phyloP scores from a whole-genome alignment of 2,888 invertebrate species.

The Resseliella maxima region DNA sequence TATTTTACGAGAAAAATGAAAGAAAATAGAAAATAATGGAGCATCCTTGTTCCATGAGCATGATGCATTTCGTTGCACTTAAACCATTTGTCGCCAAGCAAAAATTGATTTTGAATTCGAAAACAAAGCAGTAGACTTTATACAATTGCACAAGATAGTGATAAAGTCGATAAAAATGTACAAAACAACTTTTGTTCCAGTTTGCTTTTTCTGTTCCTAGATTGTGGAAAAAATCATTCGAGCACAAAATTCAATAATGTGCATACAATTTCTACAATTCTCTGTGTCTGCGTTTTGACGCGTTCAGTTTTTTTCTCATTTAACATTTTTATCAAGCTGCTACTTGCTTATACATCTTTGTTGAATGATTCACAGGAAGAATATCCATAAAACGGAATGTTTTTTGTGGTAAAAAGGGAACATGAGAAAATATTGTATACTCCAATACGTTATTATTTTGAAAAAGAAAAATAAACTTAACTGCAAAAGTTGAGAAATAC shows the following conservation, averaged over 20 bases:
- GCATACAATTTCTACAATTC: slow-evolving; percentile 28
- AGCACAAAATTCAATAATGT: slow-evolving; percentile 29
- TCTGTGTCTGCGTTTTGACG: slow-evolving; percentile 24
- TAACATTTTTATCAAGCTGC: slow-evolving; percentile 9
- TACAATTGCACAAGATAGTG: neutral
- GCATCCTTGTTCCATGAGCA: neutral
- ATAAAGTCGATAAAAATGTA: neutral
- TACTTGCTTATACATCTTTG: neutral
- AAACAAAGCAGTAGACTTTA: neutral
- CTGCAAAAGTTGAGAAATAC: slow-evolving; percentile 12
- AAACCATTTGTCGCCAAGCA: slow-evolving; percentile 2
- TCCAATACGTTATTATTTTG: slow-evolving; percentile 1
- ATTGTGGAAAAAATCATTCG: slow-evolving; percentile 5
- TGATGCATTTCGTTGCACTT: neutral
- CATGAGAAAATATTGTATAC: neutral
- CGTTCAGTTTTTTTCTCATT: neutral
- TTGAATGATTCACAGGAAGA: neutral
- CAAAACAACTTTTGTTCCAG: neutral
- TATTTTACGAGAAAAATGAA: neutral
- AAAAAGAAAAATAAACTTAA: neutral
- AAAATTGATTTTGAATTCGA: slow-evolving; percentile 1
- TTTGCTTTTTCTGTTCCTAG: neutral
- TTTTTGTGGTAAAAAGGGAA: neutral
- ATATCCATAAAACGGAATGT: neutral
- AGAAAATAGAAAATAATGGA: neutral